These are phyloP conservation scores for Euwallacea fornicatus DNA, from an alignment of 1,140 invertebrate species.

Conservation along the genomic window DNA sequence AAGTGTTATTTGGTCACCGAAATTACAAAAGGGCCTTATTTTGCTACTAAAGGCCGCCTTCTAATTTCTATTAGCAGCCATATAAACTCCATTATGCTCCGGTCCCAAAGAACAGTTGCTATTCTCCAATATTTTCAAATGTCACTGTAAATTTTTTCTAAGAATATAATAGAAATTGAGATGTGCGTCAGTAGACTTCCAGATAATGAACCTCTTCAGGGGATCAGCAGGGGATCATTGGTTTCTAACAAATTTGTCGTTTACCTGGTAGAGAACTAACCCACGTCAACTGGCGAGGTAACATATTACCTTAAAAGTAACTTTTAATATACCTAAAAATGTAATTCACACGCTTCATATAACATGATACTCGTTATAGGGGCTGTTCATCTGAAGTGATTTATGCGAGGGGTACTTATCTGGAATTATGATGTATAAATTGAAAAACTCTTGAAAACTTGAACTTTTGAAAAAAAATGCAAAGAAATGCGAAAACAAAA, in stretches of 20 bases:
- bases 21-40: slow-evolving; percentile 36
- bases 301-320: slow-evolving; percentile 30
- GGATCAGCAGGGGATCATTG: slow-evolving; percentile 33
- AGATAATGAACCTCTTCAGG: slow-evolving; percentile 18
- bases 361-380: not conserved
- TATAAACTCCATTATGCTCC: slow-evolving; percentile 24
- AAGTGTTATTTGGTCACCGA: slow-evolving; percentile 24
- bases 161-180: slow-evolving; percentile 39
- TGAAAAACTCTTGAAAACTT: too few species aligned
- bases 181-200: slow-evolving; percentile 20
- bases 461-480: too few species aligned
- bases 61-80: slow-evolving; percentile 31
- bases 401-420: too few species aligned
- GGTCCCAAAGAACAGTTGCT: slow-evolving; percentile 22
- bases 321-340: slow-evolving; percentile 34
- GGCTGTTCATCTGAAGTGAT: not conserved
- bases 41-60: slow-evolving; percentile 41
- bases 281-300: slow-evolving; percentile 19
- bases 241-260: slow-evolving; percentile 44
- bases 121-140: slow-evolving; percentile 40
- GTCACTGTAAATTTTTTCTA: slow-evolving; percentile 39
- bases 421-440: too few species aligned
- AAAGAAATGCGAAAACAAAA: too few species aligned
- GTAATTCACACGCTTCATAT: slow-evolving; percentile 30
- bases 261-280: slow-evolving; percentile 26